These are phyloP conservation scores for Drosophila mimetica DNA, from an alignment of 2,888 invertebrate species.

Conservation along the genomic window DNA sequence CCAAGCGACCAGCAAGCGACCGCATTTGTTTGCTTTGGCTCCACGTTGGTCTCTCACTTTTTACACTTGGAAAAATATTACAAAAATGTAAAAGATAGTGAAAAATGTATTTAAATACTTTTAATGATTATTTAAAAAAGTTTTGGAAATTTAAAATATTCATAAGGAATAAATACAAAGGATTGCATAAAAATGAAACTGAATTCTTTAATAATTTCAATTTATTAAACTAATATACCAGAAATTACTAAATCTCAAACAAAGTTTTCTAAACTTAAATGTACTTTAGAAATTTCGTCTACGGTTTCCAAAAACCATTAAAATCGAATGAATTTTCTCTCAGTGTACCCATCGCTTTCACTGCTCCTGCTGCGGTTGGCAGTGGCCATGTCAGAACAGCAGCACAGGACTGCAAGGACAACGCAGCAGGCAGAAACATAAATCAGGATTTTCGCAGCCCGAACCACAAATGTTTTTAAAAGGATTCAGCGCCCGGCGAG, in stretches of 20 bases:
- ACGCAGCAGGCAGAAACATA: slow-evolving; percentile 71
- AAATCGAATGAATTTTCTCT: not conserved
- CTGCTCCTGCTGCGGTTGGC: slow-evolving; percentile 67
- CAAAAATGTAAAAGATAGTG: not conserved
- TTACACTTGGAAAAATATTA: not conserved
- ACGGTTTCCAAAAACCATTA: not conserved
- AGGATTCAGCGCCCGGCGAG: slow-evolving; percentile 59
- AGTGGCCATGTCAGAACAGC: slow-evolving; percentile 67
- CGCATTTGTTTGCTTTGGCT: slow-evolving; percentile 65
- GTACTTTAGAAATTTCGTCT: no score
- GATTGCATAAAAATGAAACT: no score
- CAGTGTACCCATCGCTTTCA: slow-evolving; percentile 1
- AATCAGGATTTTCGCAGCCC: slow-evolving; percentile 74
- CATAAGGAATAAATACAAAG: no score
- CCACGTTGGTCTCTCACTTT: slow-evolving; percentile 4
- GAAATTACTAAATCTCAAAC: no score
- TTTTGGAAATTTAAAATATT: no score
- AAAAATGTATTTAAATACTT: not conserved
- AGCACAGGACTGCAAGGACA: slow-evolving; percentile 51
- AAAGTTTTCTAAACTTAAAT: no score
- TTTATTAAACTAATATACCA: no score
- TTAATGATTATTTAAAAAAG: not conserved
- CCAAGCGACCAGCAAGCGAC: slow-evolving; percentile 53
- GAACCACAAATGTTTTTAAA: slow-evolving; percentile 77
- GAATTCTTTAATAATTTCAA: no score